Percentiles rank a stretch among this genome's conserved stretches.
Evolutionary conservation across 37 sponge, comb jelly and placozoan genomes (phyloP).

Genomic region (Cladorhizidae sp.): DNA sequence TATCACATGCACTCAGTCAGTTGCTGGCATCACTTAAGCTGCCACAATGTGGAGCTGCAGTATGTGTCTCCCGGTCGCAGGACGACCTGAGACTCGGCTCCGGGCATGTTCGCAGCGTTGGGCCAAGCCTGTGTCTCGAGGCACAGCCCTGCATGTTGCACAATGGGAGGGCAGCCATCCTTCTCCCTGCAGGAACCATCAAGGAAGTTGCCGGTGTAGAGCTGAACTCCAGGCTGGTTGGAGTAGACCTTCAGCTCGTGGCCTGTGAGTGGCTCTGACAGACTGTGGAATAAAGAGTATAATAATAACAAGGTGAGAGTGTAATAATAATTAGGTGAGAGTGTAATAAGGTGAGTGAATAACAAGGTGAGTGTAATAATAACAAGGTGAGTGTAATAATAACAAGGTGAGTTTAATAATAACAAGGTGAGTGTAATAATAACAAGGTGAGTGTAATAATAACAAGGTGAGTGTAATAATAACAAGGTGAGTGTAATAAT

Average conservation of each 20-base stretch:
- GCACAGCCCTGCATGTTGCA: constrained; percentile 78
- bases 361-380: too few relatives aligned
- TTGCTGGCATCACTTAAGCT: neutral
- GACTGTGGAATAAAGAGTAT: too few relatives aligned
- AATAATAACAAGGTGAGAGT: too few relatives aligned
- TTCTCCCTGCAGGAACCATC: constrained; percentile 60
- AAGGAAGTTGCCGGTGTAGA: constrained; percentile 92
- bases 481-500: too few relatives aligned
- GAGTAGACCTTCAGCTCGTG: constrained; percentile 61
- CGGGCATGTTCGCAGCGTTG: constrained; percentile 79
- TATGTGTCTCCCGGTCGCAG: constrained; percentile 55
- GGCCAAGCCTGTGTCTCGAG: constrained; percentile 95
- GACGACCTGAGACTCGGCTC: constrained; percentile 30
- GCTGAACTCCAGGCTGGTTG: constrained; percentile 88
- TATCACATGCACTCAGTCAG: too few relatives aligned
- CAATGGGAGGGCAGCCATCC: constrained; percentile 46
- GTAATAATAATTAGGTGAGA: too few relatives aligned
- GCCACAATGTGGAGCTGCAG: constrained; percentile 46
- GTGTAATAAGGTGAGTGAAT: too few relatives aligned
- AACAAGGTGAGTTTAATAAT: too few relatives aligned
- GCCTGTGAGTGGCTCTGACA: constrained; percentile 45
- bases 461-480: too few relatives aligned
- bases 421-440: too few relatives aligned
- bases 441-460: too few relatives aligned
- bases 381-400: too few relatives aligned